These are phyloP conservation scores for Pterostichus niger DNA, from an alignment of 2,888 invertebrate species.

Conservation along the genomic window DNA sequence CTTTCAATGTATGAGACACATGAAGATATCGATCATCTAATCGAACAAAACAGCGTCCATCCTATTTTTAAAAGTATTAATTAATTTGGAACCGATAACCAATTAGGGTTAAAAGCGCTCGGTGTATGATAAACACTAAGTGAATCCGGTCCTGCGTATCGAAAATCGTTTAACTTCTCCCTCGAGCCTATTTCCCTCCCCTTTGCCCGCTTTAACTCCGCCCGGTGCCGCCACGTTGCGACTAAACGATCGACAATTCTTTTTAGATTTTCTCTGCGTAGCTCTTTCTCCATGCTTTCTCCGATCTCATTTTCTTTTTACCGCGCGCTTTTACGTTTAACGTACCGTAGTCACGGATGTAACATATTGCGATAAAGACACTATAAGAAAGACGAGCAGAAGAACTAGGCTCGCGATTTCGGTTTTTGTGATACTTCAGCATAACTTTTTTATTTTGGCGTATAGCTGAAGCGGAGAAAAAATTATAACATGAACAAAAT, in stretches of 20 bases:
- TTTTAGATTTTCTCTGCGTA: constrained; percentile 51
- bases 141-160: constrained; percentile 14
- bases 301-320: constrained; percentile 40
- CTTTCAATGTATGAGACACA: too few relatives aligned
- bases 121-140: too few relatives aligned
- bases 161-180: constrained; percentile 60
- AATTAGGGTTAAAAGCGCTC: too few relatives aligned
- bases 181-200: constrained; percentile 14
- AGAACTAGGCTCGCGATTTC: neutral
- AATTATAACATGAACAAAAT: too few relatives aligned
- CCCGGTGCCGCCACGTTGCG: constrained; percentile 9
- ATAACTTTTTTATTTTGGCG: too few relatives aligned
- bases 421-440: constrained; percentile 11
- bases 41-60: too few relatives aligned
- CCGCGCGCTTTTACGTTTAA: constrained; percentile 34
- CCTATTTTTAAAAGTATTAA: too few relatives aligned
- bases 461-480: too few relatives aligned
- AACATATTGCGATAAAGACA: constrained; percentile 62
- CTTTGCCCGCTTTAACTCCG: neutral
- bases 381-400: constrained; percentile 39
- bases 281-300: neutral
- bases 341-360: constrained; percentile 33
- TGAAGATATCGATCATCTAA: too few relatives aligned
- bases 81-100: too few relatives aligned
- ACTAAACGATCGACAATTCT: constrained; percentile 57